Percentiles rank a stretch among this genome's conserved stretches.
These are phyloP conservation scores for Nibea albiflora DNA, from an alignment of 2,113 vertebrate species.

Conservation along the genomic window DNA sequence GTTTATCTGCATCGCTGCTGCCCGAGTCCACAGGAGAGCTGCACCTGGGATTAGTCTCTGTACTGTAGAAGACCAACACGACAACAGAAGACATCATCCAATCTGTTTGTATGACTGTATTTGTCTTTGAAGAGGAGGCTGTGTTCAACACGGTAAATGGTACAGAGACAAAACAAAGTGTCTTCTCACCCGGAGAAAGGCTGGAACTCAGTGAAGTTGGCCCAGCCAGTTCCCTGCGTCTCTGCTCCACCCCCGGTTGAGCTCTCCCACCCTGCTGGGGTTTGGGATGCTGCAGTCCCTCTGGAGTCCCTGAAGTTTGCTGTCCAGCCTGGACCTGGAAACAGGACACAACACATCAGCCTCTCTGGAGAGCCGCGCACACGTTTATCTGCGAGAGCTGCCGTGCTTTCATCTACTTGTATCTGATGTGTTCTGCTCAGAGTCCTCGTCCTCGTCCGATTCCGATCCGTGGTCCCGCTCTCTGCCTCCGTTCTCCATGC, in stretches of 20 bases:
- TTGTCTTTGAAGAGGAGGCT: neutral
- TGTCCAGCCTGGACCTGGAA: slow-evolving; percentile 85
- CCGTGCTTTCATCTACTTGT: slow-evolving; percentile 52
- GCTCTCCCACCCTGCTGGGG: slow-evolving; percentile 86
- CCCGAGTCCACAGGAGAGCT: slow-evolving; percentile 86
- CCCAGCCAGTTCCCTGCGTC: slow-evolving; percentile 89
- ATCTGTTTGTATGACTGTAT: neutral
- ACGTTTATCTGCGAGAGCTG: slow-evolving; percentile 41
- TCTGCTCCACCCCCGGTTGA: slow-evolving; percentile 50
- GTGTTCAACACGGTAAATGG: neutral
- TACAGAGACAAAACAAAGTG: neutral
- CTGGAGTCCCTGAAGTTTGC: slow-evolving; percentile 86
- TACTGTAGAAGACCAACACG: slow-evolving; percentile 76
- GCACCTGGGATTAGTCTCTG: slow-evolving; percentile 86
- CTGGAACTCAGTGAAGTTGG: slow-evolving; percentile 93
- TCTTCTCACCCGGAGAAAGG: slow-evolving; percentile 90
- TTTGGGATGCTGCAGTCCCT: slow-evolving; percentile 72
- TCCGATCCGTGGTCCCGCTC: slow-evolving; percentile 80
- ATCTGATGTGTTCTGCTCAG: slow-evolving; percentile 60
- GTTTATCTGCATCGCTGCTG: slow-evolving; percentile 54
- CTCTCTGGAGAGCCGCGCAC: no score
- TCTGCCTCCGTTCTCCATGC: slow-evolving; percentile 85
- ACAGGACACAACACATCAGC: neutral
- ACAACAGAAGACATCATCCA: neutral
- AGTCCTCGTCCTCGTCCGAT: slow-evolving; percentile 79